A percentile compares a stretch with the other conserved stretches of the same genome.
phyloP scores from a whole-genome alignment of 2,797 vertebrate genomes.

The Danio aesculapii region DNA sequence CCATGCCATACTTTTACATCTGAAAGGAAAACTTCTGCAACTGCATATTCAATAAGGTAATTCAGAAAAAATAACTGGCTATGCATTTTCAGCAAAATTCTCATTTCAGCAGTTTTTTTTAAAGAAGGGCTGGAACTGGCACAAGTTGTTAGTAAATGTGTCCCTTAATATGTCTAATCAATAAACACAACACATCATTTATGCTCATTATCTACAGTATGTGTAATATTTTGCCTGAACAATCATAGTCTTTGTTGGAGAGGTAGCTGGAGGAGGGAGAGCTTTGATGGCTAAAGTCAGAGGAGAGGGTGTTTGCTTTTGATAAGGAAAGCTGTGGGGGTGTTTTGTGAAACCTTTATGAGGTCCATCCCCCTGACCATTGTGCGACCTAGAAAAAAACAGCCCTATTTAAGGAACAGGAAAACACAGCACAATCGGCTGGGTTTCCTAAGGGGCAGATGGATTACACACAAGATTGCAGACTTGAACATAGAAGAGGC shows the following conservation, averaged over 20 bases:
- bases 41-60: no score
- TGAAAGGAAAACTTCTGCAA: no score
- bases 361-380: constrained; percentile 54
- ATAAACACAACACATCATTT: constrained; percentile 21
- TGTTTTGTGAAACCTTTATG: constrained; percentile 42
- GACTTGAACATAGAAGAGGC: background rate
- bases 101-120: background rate
- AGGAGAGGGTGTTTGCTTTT: constrained; percentile 64
- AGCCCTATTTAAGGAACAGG: constrained; percentile 74
- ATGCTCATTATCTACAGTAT: constrained; percentile 19
- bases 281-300: constrained; percentile 46
- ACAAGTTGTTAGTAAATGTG: background rate
- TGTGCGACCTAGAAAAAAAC: constrained; percentile 71
- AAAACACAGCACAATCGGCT: constrained; percentile 67
- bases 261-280: constrained; percentile 31
- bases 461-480: constrained; percentile 30
- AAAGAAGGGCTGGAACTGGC: background rate
- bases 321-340: constrained; percentile 56
- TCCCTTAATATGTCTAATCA: background rate
- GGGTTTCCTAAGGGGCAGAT: constrained; percentile 57
- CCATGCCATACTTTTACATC: no score
- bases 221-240: constrained; percentile 27
- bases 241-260: constrained; percentile 34
- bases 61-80: no score
- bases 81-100: background rate